Percentiles rank a stretch among this genome's conserved stretches.
Evolutionary conservation across 2,113 vertebrate species (phyloP).

Genomic region (Otolemur garnettii): DNA sequence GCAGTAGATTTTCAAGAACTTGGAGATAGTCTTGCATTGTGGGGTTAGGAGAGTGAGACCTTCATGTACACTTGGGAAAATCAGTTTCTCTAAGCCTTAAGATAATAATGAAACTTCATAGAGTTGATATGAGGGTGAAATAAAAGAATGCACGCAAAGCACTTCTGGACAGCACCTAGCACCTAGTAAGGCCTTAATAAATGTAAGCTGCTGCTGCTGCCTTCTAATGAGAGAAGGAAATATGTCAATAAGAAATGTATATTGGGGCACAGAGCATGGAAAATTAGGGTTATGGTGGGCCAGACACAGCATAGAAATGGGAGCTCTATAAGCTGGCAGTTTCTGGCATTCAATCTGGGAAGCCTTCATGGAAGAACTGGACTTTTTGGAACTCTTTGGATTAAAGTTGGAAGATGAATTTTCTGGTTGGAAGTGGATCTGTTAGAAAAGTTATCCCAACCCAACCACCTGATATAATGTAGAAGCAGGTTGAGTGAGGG

Average conservation of each 20-base stretch:
- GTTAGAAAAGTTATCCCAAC: background rate
- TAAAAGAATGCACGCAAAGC: background rate
- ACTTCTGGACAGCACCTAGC: background rate
- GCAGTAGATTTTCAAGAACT: background rate
- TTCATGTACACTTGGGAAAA: background rate
- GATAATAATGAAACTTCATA: background rate
- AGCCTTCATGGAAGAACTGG: background rate
- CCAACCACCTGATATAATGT: background rate
- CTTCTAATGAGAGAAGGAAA: background rate
- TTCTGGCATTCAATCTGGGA: background rate
- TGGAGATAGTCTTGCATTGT: background rate
- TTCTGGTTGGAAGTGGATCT: background rate
- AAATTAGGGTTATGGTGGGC: background rate
- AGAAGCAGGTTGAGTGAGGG: background rate
- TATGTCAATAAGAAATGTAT: background rate
- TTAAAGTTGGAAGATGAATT: background rate
- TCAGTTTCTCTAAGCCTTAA: background rate
- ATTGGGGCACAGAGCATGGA: background rate
- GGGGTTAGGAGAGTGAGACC: background rate
- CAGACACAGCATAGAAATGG: background rate
- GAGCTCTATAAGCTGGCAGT: background rate
- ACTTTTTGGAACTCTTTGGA: conserved; percentile 5
- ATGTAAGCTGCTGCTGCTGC: background rate
- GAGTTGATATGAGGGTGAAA: background rate
- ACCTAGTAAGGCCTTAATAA: background rate